Evolutionary conservation across 2,113 vertebrate species (phyloP).

Genomic region (Albula goreensis): DNA sequence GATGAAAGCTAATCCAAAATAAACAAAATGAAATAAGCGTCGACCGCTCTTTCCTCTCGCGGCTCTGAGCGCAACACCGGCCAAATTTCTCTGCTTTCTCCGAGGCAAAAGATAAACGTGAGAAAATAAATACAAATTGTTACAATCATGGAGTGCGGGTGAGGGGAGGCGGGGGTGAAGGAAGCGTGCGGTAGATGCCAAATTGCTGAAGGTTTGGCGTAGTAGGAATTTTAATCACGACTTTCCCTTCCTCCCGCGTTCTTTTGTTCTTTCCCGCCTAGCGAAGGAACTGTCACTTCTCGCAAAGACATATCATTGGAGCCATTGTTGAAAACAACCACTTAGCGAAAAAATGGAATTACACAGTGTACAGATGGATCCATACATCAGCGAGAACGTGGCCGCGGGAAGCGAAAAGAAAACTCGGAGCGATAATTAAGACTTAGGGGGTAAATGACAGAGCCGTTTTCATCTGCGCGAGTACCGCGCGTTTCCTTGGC

Average conservation of each 20-base stretch:
- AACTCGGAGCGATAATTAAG: constrained; percentile 28
- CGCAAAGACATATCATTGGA: constrained; percentile 60
- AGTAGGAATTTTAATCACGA: neutral
- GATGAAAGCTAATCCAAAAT: constrained; percentile 73
- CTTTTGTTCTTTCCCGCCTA: constrained; percentile 58
- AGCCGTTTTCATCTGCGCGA: constrained; percentile 65
- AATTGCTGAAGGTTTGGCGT: constrained; percentile 48
- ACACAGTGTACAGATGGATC: constrained; percentile 69
- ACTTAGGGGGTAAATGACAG: constrained; percentile 55
- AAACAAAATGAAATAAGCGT: constrained; percentile 60
- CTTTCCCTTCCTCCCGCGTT: constrained; percentile 27
- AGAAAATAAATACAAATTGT: constrained; percentile 2
- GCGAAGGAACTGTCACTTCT: constrained; percentile 59
- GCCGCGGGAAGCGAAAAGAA: neutral
- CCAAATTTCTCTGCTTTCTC: neutral
- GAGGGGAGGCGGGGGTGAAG: constrained; percentile 42
- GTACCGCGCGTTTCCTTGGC: constrained; percentile 62
- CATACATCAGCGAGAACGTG: constrained; percentile 14
- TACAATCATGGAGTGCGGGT: neutral
- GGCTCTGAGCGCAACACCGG: constrained; percentile 61
- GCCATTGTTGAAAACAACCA: constrained; percentile 69
- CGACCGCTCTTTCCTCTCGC: constrained; percentile 65
- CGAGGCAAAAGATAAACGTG: neutral
- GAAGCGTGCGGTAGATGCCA: constrained; percentile 56
- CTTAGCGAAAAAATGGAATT: constrained; percentile 64